These are phyloP conservation scores for Grus americana DNA, from an alignment of 2,113 vertebrate species.

Conservation along the genomic window DNA sequence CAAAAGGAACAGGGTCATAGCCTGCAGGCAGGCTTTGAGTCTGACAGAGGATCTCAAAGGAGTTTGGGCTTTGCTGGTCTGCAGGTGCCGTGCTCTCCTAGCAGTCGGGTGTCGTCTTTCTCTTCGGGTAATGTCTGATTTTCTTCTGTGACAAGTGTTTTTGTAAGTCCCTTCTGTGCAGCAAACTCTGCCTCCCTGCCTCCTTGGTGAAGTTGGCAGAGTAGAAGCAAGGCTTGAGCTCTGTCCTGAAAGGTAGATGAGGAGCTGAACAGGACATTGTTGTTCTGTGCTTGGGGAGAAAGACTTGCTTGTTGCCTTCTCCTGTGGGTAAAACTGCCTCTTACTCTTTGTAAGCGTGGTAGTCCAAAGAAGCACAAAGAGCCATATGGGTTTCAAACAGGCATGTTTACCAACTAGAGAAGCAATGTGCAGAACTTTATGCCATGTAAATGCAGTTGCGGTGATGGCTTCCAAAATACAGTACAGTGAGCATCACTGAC, in stretches of 20 bases:
- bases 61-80: conserved; percentile 83
- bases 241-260: not conserved
- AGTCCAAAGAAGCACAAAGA: not conserved
- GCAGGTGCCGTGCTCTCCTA: conserved; percentile 80
- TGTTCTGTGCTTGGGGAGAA: not conserved
- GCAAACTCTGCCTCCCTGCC: rapidly evolving
- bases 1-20: conserved; percentile 78
- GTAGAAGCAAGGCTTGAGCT: not conserved
- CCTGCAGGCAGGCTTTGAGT: conserved; percentile 81
- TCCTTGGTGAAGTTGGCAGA: not conserved
- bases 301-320: not conserved
- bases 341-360: not conserved
- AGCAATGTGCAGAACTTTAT: not conserved
- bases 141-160: not conserved
- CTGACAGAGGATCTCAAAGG: conserved; percentile 85
- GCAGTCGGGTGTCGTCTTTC: conserved; percentile 79
- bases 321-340: not conserved
- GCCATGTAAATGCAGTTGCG: not conserved
- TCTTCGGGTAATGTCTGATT: conserved; percentile 76
- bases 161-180: not conserved
- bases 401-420: not conserved
- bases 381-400: not conserved
- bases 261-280: not conserved
- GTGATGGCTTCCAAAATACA: not conserved
- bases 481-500: too few relatives aligned